These are phyloP conservation scores for Trachelus iudaicus DNA, from an alignment of 2,888 invertebrate genomes.

Conservation along the genomic window DNA sequence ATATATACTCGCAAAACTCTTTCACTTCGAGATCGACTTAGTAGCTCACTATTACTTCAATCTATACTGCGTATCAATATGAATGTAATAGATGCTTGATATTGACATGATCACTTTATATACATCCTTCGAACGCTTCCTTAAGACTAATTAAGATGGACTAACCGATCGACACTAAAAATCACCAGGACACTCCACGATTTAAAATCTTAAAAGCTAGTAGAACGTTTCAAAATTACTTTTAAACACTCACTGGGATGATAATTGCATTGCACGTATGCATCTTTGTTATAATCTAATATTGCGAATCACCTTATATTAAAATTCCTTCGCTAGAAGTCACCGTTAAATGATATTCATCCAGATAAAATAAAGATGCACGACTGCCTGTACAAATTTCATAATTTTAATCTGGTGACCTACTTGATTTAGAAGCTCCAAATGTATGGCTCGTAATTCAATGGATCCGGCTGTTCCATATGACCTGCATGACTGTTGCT, in stretches of 20 bases:
- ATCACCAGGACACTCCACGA: background rate
- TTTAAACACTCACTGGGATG: background rate
- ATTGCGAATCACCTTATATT: background rate
- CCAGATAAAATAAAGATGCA: background rate
- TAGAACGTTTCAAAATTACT: background rate
- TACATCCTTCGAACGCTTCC: constrained; percentile 9
- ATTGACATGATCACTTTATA: constrained; percentile 13
- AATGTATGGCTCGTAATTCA: constrained; percentile 63
- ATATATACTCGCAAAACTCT: background rate
- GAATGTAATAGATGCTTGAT: background rate
- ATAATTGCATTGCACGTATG: background rate
- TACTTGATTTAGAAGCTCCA: constrained; percentile 55
- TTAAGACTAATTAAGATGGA: constrained; percentile 6
- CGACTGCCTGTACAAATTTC: background rate
- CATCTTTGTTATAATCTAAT: background rate
- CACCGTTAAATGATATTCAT: background rate
- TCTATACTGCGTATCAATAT: background rate
- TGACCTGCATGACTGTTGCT: constrained; percentile 48
- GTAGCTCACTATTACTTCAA: background rate
- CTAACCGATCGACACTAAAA: constrained; percentile 1
- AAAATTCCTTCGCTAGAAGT: background rate
- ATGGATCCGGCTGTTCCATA: constrained; percentile 58
- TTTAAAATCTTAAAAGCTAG: background rate
- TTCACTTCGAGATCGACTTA: background rate
- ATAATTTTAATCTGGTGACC: background rate